These are phyloP conservation scores for Hyposmocoma kahamanoa DNA, from an alignment of 1,140 invertebrate species.

Conservation along the genomic window DNA sequence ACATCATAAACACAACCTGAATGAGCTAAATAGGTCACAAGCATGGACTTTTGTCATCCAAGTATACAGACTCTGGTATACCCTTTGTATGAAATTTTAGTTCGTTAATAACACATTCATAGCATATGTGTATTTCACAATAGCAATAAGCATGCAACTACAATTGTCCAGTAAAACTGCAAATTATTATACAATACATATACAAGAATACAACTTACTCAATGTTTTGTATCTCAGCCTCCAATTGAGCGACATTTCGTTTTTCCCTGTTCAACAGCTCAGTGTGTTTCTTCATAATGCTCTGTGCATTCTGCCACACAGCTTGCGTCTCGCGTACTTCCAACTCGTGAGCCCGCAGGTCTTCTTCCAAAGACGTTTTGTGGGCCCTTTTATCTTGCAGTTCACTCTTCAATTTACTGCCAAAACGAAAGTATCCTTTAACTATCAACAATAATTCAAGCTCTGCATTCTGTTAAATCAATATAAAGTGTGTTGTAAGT, in stretches of 20 bases:
- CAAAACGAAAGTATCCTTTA: background rate
- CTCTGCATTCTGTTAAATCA: no score
- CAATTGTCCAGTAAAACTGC: no score
- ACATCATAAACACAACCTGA: no score
- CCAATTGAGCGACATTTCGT: constrained; percentile 40
- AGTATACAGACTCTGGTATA: no score
- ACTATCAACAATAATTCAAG: background rate
- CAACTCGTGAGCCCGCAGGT: constrained; percentile 21
- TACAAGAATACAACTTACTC: constrained; percentile 26
- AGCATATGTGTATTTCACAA: no score
- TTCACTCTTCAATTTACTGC: constrained; percentile 26
- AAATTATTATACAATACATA: no score
- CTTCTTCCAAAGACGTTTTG: constrained; percentile 24
- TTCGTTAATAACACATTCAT: no score
- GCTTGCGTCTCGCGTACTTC: constrained; percentile 23
- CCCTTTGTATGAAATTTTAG: no score
- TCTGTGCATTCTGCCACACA: constrained; percentile 13
- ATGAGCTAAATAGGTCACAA: no score
- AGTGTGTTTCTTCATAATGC: constrained; percentile 24
- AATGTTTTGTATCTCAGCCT: constrained; percentile 45
- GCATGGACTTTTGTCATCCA: no score
- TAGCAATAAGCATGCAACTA: no score
- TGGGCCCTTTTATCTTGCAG: constrained; percentile 23
- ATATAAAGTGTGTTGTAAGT: no score
- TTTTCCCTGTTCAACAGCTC: constrained; percentile 39